phyloP scores from a whole-genome alignment of 2,113 vertebrate genomes.

The Psittacus erithacus region DNA sequence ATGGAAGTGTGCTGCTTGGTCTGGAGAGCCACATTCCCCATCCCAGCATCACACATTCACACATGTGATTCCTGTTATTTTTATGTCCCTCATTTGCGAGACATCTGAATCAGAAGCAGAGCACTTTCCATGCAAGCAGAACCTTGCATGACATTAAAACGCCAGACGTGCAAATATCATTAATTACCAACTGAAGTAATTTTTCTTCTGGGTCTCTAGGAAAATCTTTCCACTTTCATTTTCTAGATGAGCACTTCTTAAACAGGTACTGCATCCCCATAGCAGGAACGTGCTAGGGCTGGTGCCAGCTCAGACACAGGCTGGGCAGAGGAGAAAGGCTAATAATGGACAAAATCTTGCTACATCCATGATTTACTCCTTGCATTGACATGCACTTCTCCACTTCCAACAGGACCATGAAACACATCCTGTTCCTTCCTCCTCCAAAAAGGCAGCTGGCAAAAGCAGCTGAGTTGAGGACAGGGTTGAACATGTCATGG shows the following conservation, averaged over 20 bases:
- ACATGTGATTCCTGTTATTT: not conserved
- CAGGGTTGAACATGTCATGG: rapidly evolving
- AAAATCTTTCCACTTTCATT: not conserved
- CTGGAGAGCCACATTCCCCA: not conserved
- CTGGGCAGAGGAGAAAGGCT: not conserved
- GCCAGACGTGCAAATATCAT: not conserved
- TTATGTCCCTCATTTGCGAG: not conserved
- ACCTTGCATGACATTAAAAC: not conserved
- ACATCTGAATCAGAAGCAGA: not conserved
- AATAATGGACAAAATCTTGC: not conserved
- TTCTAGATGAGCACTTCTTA: not conserved
- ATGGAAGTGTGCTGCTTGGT: not conserved
- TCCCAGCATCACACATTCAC: not conserved
- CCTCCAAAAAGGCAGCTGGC: not conserved
- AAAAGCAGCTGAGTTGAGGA: not conserved
- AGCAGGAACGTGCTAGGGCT: not conserved
- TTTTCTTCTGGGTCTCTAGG: not conserved
- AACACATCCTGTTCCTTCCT: not conserved
- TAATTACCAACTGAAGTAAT: not conserved
- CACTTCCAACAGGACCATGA: not conserved
- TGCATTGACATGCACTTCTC: not conserved
- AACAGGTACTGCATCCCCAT: not conserved
- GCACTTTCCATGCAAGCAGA: not conserved
- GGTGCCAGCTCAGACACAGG: not conserved
- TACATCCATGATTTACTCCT: not conserved